These are phyloP conservation scores for Liopterus haemorrhoidalis DNA, from an alignment of 2,888 invertebrate species.

Conservation along the genomic window DNA sequence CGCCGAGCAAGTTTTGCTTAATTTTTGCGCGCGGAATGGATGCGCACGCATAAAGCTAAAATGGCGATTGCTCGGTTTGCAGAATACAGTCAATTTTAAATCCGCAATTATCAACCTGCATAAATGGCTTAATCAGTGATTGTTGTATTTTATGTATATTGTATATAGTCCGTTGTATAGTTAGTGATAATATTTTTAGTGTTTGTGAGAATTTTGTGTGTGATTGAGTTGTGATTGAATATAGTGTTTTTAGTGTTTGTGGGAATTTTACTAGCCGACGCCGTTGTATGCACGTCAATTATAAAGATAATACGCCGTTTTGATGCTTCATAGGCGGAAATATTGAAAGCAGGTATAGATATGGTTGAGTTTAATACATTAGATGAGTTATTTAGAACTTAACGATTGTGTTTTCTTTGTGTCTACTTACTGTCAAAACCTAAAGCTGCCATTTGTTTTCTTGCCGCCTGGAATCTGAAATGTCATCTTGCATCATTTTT, in stretches of 20 bases:
- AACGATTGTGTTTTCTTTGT: slow-evolving; percentile 46
- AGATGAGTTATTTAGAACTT: slow-evolving; percentile 25
- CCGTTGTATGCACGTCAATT: slow-evolving; percentile 54
- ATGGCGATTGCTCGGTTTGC: slow-evolving; percentile 45
- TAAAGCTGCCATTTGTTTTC: slow-evolving; percentile 51
- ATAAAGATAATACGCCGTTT: slow-evolving; percentile 46
- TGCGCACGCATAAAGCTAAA: slow-evolving; percentile 36
- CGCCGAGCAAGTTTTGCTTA: slow-evolving; percentile 5
- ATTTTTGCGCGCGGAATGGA: slow-evolving; percentile 19
- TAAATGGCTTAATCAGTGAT: slow-evolving; percentile 62
- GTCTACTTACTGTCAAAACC: slow-evolving; percentile 51
- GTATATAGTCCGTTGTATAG: slow-evolving; percentile 69
- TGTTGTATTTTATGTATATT: slow-evolving; percentile 62
- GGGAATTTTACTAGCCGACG: slow-evolving; percentile 55
- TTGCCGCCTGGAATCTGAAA: slow-evolving; percentile 44
- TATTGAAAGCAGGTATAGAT: slow-evolving; percentile 41
- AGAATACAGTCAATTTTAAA: slow-evolving; percentile 46
- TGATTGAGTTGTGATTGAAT: slow-evolving; percentile 51
- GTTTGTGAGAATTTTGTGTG: slow-evolving; percentile 43
- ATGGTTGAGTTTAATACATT: slow-evolving; percentile 16
- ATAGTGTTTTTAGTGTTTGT: slow-evolving; percentile 57
- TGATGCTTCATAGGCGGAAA: slow-evolving; percentile 39
- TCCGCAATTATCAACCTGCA: slow-evolving; percentile 58
- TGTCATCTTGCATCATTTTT: slow-evolving; percentile 39
- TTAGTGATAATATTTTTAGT: slow-evolving; percentile 63